Percentiles rank a stretch among this genome's conserved stretches.
Conservation (phyloP, 2,113 vertebrate species). For the Atlantisia rogersi region DNA sequence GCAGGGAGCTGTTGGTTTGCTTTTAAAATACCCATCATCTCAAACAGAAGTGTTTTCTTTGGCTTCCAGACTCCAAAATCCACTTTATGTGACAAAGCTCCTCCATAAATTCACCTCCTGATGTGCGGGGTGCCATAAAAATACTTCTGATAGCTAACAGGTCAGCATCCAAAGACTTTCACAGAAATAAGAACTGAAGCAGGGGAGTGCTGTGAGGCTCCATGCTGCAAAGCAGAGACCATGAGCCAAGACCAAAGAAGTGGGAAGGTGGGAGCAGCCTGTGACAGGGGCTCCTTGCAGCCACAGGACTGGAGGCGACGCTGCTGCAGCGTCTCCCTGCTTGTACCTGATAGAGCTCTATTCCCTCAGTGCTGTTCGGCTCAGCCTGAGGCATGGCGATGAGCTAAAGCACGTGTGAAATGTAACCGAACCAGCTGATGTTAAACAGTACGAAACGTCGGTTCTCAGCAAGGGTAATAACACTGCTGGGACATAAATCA, state of each 20-base stretch:
- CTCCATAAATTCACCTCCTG: background rate
- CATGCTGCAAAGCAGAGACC: background rate
- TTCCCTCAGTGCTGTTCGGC: fast-evolving
- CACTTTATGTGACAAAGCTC: background rate
- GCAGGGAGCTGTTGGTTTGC: background rate
- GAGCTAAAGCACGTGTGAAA: background rate
- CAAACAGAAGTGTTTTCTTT: background rate
- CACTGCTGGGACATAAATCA: background rate
- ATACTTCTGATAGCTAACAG: background rate
- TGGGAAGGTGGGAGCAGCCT: background rate
- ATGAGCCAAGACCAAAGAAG: background rate
- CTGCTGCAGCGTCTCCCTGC: background rate
- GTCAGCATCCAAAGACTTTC: background rate
- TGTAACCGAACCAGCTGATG: background rate
- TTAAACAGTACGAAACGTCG: background rate
- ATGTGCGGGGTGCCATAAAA: background rate
- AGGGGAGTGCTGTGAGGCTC: background rate
- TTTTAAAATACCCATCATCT: background rate
- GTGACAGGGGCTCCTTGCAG: background rate
- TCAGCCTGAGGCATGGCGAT: background rate
- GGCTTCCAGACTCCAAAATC: background rate
- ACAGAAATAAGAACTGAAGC: background rate
- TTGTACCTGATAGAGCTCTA: background rate
- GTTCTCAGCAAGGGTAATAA: conserved; percentile 18
- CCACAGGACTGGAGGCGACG: background rate